Conservation (phyloP, 2,888 invertebrate species). For the Lasioglossum lativentre region DNA sequence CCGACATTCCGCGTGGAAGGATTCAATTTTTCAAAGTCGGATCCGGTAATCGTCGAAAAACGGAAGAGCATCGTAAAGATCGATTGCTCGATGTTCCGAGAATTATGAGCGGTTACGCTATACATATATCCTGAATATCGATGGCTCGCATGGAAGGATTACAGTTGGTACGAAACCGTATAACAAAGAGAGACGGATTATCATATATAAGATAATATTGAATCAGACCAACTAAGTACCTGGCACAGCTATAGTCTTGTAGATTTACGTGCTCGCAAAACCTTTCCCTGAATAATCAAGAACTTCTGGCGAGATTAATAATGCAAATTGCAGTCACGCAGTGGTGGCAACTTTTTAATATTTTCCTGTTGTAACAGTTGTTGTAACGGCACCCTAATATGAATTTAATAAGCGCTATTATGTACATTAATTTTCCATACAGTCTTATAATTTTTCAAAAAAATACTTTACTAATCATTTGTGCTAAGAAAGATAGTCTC, state of each 20-base stretch:
- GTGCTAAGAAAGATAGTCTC: too few species aligned
- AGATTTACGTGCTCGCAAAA: constrained; percentile 20
- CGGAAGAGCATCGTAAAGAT: constrained; percentile 40
- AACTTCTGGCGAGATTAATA: constrained; percentile 28
- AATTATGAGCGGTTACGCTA: constrained; percentile 27
- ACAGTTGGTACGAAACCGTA: constrained; percentile 38
- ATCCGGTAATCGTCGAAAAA: constrained; percentile 44
- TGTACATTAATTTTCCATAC: background rate
- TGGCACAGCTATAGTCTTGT: background rate
- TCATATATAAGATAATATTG: constrained; percentile 55
- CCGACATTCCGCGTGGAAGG: background rate
- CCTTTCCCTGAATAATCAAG: constrained; percentile 24
- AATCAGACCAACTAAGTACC: constrained; percentile 34
- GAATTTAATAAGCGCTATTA: background rate
- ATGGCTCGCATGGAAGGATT: constrained; percentile 49
- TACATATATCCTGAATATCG: constrained; percentile 34
- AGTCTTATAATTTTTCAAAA: background rate
- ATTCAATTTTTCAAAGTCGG: constrained; percentile 59
- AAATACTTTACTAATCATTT: background rate
- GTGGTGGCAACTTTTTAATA: constrained; percentile 6
- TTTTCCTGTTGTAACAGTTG: background rate
- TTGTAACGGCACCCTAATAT: background rate
- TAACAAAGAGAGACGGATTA: constrained; percentile 60
- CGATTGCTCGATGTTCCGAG: constrained; percentile 49
- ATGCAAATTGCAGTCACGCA: background rate